Evolutionary conservation across 2,888 invertebrate genomes (phyloP), one percentile per base, ranked within the genome.

Genomic region (Chloroclystis v-ata): DNA sequence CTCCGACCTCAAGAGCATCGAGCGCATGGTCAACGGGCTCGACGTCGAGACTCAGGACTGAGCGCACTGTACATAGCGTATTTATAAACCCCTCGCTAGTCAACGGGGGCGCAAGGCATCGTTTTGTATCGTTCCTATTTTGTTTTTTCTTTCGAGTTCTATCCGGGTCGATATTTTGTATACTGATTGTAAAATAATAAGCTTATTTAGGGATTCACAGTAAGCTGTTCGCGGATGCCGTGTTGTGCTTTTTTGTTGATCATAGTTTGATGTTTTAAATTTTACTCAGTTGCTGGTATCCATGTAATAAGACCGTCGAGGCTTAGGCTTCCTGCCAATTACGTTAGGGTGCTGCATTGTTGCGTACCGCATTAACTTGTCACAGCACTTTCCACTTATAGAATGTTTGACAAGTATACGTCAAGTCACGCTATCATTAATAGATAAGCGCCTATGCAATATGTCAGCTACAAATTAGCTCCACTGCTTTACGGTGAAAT

Each of bases 21-120:
- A 98, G 87, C 96, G 97, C 78, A 97, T 97, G 97, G 97, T 98
- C 61, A 97, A 97, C 83, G 97, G 97, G 10, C 89, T 97, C 56
- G 97, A 97, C 78, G 95, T 96, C 60, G 95, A 95, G 78, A 91
- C 92, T 60, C 90, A 79, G 85, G 87, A 87, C 82, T 86, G 84
- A 85, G 72, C 74, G 56, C 66, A 63, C 65, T 86, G 86, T 86
- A 86, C 63, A 86, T 86, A 86, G 77, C 77, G 75, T 86, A 82
- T 85, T 85, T 84, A 84, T 81, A 67, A 63, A 66, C 59, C 63
- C 67, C 69, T 60, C 63, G 66, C 57, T 60, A 65, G 63, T 64
- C 60, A 61, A 53, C 58, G 54, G 57, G 61, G 59, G 62, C 61
- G 65, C 56, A 62, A 69, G 73, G 72, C 72, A 69, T 73, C 72